Conservation (phyloP, 1,140 invertebrate genomes). For the Caenorhabditis inopinata region DNA sequence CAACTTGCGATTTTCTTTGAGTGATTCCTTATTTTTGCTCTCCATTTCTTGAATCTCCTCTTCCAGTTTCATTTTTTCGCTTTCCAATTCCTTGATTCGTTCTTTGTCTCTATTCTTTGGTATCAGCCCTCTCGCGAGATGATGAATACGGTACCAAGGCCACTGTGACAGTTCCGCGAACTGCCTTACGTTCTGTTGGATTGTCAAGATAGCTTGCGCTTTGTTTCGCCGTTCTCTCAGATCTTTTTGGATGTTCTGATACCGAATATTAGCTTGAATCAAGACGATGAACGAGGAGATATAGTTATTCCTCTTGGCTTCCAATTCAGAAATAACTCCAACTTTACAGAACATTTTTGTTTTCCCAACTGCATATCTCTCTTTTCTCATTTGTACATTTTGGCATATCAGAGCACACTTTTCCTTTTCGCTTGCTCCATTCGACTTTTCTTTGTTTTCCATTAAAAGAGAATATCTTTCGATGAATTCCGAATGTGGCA, state of each 20-base stretch:
- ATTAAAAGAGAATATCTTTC: slow-evolving; percentile 70
- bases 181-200: slow-evolving; percentile 55
- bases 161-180: slow-evolving; percentile 48
- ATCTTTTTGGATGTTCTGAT: slow-evolving; percentile 52
- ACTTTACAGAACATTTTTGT: slow-evolving; percentile 61
- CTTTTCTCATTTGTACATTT: slow-evolving; percentile 37
- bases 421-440: slow-evolving; percentile 1
- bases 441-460: neutral
- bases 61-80: slow-evolving; percentile 40
- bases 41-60: slow-evolving; percentile 42
- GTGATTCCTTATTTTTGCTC: slow-evolving; percentile 23
- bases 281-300: slow-evolving; percentile 44
- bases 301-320: slow-evolving; percentile 47
- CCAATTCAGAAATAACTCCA: slow-evolving; percentile 59
- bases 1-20: slow-evolving; percentile 19
- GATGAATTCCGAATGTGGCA: slow-evolving; percentile 85
- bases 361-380: slow-evolving; percentile 54
- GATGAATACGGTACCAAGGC: slow-evolving; percentile 49
- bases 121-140: slow-evolving; percentile 46
- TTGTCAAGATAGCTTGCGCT: slow-evolving; percentile 44
- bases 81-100: slow-evolving; percentile 43
- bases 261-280: slow-evolving; percentile 57
- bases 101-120: slow-evolving; percentile 51
- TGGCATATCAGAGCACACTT: slow-evolving; percentile 43
- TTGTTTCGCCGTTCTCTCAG: slow-evolving; percentile 23